These are phyloP conservation scores for Agonopterix arenella DNA, from an alignment of 2,888 invertebrate species.

Conservation along the genomic window DNA sequence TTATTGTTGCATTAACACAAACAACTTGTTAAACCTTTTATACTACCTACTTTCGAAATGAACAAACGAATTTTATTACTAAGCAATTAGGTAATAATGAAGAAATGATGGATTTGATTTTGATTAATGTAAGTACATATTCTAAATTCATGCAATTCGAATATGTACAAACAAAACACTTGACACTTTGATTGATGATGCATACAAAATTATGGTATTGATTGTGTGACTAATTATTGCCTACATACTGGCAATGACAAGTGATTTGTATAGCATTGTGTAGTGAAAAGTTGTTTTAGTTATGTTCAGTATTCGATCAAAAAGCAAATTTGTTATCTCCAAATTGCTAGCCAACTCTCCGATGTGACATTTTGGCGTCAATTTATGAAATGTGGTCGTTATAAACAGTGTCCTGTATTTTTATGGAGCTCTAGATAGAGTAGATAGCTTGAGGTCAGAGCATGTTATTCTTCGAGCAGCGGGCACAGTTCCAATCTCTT, in stretches of 20 bases:
- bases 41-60: too few relatives aligned
- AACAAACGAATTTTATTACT: too few relatives aligned
- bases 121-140: background rate
- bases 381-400: background rate
- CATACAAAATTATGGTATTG: background rate
- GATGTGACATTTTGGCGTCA: too few relatives aligned
- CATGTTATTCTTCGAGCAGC: slow-evolving; percentile 9
- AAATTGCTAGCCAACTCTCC: too few relatives aligned
- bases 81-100: too few relatives aligned
- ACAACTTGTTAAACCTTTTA: background rate
- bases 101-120: too few relatives aligned
- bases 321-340: too few relatives aligned
- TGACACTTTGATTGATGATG: background rate
- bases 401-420: background rate
- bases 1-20: slow-evolving; percentile 1
- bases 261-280: background rate
- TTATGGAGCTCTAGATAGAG: background rate
- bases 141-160: slow-evolving; percentile 1
- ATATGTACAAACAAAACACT: background rate
- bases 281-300: too few relatives aligned
- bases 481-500: slow-evolving; percentile 49
- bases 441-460: slow-evolving; percentile 8
- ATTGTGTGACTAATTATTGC: background rate
- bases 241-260: background rate
- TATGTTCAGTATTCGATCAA: too few relatives aligned